These are phyloP conservation scores for Sarcophaga bullata DNA, from an alignment of 1,140 invertebrate species.

Conservation along the genomic window DNA sequence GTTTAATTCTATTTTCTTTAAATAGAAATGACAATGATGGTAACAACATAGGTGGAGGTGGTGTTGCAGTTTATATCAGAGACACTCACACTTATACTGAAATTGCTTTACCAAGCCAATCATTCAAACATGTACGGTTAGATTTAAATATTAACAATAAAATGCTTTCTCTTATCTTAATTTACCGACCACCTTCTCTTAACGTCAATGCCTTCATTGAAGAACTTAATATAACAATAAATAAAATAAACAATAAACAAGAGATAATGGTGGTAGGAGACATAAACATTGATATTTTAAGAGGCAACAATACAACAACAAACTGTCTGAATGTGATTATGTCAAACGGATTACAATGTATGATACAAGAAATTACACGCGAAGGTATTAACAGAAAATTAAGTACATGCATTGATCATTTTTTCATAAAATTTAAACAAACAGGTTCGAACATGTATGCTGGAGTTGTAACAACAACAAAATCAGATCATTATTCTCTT, in stretches of 20 bases:
- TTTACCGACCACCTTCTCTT: background rate
- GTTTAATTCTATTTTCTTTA: background rate
- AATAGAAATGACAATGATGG: background rate
- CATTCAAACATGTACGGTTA: background rate
- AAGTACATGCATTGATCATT: too few relatives aligned
- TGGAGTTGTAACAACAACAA: background rate
- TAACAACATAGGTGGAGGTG: background rate
- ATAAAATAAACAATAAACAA: background rate
- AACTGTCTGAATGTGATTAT: background rate
- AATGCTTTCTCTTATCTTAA: background rate
- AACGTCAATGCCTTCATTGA: background rate
- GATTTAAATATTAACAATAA: background rate
- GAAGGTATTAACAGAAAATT: background rate
- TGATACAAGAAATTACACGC: background rate
- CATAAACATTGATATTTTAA: conserved; percentile 14
- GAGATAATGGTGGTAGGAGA: background rate
- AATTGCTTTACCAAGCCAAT: background rate
- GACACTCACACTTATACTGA: background rate
- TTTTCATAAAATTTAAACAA: too few relatives aligned
- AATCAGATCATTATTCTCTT: background rate
- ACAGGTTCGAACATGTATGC: background rate
- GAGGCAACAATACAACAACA: background rate
- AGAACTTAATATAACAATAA: background rate
- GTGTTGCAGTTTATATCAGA: conserved; percentile 4
- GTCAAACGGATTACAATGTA: background rate